These are phyloP conservation scores for Bucorvus abyssinicus DNA, from an alignment of 2,797 vertebrate genomes.

Conservation along the genomic window DNA sequence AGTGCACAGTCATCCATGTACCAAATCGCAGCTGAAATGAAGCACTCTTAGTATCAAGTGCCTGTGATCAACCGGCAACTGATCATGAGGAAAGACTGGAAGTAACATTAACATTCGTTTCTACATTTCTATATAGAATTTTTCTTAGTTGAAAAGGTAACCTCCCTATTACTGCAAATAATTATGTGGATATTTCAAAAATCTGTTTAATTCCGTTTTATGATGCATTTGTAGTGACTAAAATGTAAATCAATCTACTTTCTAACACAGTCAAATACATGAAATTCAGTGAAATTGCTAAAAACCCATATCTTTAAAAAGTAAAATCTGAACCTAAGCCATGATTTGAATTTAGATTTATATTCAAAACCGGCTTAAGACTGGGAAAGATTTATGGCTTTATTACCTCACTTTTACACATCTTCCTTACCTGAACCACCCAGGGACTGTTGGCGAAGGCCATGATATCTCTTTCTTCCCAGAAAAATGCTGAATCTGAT, in stretches of 20 bases:
- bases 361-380: neutral
- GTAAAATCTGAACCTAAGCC: neutral
- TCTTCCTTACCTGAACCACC: conserved; percentile 91
- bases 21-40: neutral
- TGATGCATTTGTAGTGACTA: neutral
- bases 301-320: neutral
- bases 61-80: neutral
- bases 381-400: neutral
- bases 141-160: neutral
- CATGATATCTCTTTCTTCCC: conserved; percentile 99
- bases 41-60: neutral
- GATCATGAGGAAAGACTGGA: neutral
- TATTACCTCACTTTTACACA: neutral
- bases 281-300: neutral
- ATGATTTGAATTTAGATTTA: neutral
- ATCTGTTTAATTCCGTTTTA: neutral
- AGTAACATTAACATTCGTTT: neutral
- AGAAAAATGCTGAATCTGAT: conserved; percentile 99
- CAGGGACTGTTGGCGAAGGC: conserved; percentile 97
- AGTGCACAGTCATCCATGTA: neutral
- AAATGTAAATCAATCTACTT: neutral
- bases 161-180: neutral
- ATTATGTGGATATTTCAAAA: neutral
- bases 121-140: neutral
- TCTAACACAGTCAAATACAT: neutral